Percentiles rank a stretch among this genome's conserved stretches.
These are phyloP conservation scores for Apotomis betuletana DNA, from an alignment of 2,888 invertebrate species.

Conservation along the genomic window DNA sequence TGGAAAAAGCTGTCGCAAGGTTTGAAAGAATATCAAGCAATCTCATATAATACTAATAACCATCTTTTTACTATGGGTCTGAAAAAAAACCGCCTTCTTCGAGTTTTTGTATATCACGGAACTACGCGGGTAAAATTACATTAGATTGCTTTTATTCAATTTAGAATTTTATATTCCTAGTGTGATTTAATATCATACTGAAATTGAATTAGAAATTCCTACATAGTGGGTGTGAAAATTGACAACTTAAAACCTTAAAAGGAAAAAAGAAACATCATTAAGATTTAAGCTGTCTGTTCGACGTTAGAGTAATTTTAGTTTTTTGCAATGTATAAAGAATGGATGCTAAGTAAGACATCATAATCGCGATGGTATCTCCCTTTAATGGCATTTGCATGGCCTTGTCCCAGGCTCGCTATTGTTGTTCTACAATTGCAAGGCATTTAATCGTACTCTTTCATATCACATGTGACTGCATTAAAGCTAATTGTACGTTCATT, in stretches of 20 bases:
- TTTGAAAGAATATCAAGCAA: too few species aligned
- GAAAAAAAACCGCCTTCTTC: too few species aligned
- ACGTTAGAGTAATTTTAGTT: neutral
- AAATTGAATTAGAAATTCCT: too few species aligned
- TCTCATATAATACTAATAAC: too few species aligned
- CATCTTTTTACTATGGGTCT: too few species aligned
- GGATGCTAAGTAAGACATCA: conserved; percentile 40
- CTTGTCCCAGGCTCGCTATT: conserved; percentile 67
- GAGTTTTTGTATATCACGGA: too few species aligned
- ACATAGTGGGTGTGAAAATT: too few species aligned
- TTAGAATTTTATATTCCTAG: too few species aligned
- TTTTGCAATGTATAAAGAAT: conserved; percentile 7
- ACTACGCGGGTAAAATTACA: too few species aligned
- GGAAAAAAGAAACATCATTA: neutral
- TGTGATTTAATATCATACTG: too few species aligned
- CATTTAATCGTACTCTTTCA: conserved; percentile 42
- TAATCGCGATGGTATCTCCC: conserved; percentile 58
- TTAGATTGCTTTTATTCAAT: too few species aligned
- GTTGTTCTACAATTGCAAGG: conserved; percentile 64
- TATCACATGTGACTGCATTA: conserved; percentile 46
- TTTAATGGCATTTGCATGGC: conserved; percentile 55
- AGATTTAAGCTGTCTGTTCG: neutral
- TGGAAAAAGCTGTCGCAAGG: too few species aligned
- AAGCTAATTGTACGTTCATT: conserved; percentile 42
- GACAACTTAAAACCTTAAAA: neutral